phyloP scores from a whole-genome alignment of 2,797 vertebrate genomes.

The Halcyon leucocephala region DNA sequence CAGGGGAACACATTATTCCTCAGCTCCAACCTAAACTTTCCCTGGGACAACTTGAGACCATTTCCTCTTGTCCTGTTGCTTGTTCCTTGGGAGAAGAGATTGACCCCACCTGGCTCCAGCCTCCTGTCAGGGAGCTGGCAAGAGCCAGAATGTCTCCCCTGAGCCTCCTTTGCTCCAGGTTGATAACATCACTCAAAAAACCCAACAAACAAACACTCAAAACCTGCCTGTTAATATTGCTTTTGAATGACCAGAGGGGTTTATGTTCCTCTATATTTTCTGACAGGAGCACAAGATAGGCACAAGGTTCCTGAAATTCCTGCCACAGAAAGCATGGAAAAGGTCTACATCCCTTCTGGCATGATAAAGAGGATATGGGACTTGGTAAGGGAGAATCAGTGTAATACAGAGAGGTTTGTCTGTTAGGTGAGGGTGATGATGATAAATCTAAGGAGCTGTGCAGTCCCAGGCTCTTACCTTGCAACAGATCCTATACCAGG shows the following conservation, averaged over 20 bases:
- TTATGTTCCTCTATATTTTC: neutral
- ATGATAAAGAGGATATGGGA: neutral
- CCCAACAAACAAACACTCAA: no score
- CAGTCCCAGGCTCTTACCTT: neutral
- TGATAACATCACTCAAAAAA: no score
- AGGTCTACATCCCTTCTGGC: neutral
- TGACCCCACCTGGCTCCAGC: no score
- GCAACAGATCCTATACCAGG: neutral
- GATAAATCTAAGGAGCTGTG: neutral
- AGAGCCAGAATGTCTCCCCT: no score
- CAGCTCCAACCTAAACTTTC: no score
- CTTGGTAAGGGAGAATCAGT: neutral
- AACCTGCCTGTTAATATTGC: neutral
- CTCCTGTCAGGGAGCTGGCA: no score
- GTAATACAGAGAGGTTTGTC: neutral
- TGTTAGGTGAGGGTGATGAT: no score
- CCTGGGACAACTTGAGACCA: no score
- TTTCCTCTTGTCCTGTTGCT: no score
- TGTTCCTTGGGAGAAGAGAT: no score
- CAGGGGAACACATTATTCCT: no score
- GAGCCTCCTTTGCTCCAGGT: no score
- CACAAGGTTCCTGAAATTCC: neutral
- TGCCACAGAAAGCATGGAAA: neutral
- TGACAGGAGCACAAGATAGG: neutral
- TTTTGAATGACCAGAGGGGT: neutral